Percentiles rank a stretch among this genome's conserved stretches.
Conservation (phyloP, 2,888 invertebrate species). For the Pollenia griseotomentosa region DNA sequence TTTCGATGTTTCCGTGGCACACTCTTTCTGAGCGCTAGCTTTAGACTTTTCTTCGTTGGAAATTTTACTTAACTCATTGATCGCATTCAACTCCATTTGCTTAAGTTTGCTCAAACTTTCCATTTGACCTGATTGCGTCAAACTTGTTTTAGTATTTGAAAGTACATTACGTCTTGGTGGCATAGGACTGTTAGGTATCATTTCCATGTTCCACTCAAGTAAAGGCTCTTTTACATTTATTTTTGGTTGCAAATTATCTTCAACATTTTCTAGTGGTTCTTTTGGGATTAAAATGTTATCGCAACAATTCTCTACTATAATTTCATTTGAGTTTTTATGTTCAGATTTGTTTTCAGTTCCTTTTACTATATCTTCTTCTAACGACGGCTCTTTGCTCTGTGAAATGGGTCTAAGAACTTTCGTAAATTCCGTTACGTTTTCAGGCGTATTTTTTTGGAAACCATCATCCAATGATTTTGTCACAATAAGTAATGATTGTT, state of each 20-base stretch:
- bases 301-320: not conserved
- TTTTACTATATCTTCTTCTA: conserved; percentile 13
- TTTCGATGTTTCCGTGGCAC: not conserved
- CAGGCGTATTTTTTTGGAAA: conserved; percentile 51
- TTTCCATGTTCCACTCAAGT: conserved; percentile 70
- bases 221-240: conserved; percentile 35
- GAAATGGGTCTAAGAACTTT: conserved; percentile 61
- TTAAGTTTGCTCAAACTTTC: conserved; percentile 75
- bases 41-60: not conserved
- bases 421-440: conserved; percentile 69
- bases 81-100: conserved; percentile 76
- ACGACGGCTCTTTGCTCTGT: conserved; percentile 18
- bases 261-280: not conserved
- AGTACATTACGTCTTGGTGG: conserved; percentile 48
- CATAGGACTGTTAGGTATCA: conserved; percentile 70
- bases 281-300: not conserved
- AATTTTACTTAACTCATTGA: not conserved
- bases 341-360: not conserved
- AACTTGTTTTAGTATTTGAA: conserved; percentile 25
- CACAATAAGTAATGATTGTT: conserved; percentile 12
- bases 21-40: conserved; percentile 33
- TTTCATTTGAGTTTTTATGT: not conserved
- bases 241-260: conserved; percentile 7
- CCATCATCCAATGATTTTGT: conserved; percentile 56
- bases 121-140: conserved; percentile 11